Percentiles rank a stretch among this genome's conserved stretches.
Evolutionary conservation across 2,113 vertebrate genomes (phyloP).

Genomic region (Periophthalmodon schlosseri): DNA sequence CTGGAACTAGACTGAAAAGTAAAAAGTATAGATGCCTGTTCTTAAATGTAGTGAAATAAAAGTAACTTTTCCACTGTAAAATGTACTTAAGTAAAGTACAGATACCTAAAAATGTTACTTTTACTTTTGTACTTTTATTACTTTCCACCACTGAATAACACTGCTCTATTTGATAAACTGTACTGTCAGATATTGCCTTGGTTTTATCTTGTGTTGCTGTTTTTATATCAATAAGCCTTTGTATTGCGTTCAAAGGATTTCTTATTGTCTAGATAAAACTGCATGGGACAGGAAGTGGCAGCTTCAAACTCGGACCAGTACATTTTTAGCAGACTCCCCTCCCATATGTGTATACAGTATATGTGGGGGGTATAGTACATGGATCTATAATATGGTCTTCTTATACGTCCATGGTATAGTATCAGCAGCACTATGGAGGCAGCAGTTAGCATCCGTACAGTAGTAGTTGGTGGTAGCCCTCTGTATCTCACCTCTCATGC

Average conservation of each 20-base stretch:
- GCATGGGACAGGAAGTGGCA: background rate
- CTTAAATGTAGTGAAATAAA: too few relatives aligned
- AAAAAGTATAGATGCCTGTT: too few relatives aligned
- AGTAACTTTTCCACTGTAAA: too few relatives aligned
- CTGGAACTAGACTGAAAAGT: too few relatives aligned
- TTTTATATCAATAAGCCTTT: constrained; percentile 13
- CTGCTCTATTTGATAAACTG: constrained; percentile 34
- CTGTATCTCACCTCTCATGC: constrained; percentile 31
- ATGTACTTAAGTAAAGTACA: too few relatives aligned
- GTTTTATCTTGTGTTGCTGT: constrained; percentile 10
- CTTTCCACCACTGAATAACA: too few relatives aligned
- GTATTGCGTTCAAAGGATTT: constrained; percentile 23
- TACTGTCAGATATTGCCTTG: constrained; percentile 52
- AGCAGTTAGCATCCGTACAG: background rate
- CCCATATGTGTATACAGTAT: background rate
- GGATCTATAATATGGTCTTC: too few relatives aligned
- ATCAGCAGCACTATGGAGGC: background rate
- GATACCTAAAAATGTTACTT: too few relatives aligned
- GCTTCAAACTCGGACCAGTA: background rate
- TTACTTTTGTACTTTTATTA: too few relatives aligned
- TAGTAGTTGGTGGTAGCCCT: constrained; percentile 6
- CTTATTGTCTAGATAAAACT: constrained; percentile 12
- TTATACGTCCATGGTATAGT: background rate
- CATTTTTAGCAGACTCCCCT: background rate
- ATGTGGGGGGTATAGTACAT: background rate